Evolutionary conservation across 2,113 vertebrate genomes (phyloP), one percentile per base, ranked within the genome.

Genomic region (Pterocles burchelli): DNA sequence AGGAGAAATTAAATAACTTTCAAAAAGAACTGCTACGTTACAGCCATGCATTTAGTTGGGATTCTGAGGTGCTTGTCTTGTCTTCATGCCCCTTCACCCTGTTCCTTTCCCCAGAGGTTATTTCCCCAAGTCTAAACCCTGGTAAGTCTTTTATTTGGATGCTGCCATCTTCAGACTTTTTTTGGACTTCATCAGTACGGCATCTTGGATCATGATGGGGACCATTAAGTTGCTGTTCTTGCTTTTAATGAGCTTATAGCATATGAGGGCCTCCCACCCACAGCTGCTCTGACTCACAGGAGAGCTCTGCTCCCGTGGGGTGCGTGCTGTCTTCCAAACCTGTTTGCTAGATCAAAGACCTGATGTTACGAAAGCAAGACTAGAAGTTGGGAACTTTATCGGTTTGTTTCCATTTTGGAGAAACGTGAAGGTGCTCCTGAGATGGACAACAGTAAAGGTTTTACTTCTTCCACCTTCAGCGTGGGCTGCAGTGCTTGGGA

Each of bases 1-100:
- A 78, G 46, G 29, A 72, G 38, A 65, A 45, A n/a, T 8, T 2
- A 65, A 76, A 31, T 15, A 26, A 21, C 70, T 57, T 54, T 57
- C 34, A 36, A 13, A 45, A 74, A 25, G 43, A 81, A 26, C 57
- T 65, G 13, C 20, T 46, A 0, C 17, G 4, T 45, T 57, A 21
- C 31, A 41, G 41, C 11, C 34, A 11, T 3, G 1, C 22, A 2
- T 46, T 63, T 17, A 14, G 68, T 29, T 38, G 55, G 57, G 43
- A 19, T 85, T 43, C 73, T 45, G 54, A 43, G 33, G 28, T 43
- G 17, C 41, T 26, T 34, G 13, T 41, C 55, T 70, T 1, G 0
- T 5, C 20, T 36, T 46, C 3, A 0, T 65, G 41, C 45, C 21
- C n/a, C 16, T 41, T 65, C 1, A 2, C 28, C 25, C 17, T 59